These are phyloP conservation scores for Xestia rhomboidea DNA, from an alignment of 2,888 invertebrate genomes.

Conservation along the genomic window DNA sequence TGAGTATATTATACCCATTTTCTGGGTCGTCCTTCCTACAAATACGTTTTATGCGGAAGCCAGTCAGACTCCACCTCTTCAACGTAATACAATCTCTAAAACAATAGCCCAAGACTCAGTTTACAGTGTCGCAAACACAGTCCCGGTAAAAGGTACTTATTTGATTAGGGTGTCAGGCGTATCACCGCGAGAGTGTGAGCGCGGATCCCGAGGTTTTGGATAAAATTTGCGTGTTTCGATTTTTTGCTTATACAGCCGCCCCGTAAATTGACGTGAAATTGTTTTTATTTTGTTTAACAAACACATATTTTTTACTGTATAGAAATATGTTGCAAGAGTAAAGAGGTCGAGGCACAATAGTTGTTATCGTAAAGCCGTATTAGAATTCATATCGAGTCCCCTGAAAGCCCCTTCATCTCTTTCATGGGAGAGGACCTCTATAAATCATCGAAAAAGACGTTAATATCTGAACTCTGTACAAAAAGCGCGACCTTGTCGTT, in stretches of 20 bases:
- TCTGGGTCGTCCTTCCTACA: conserved; percentile 91
- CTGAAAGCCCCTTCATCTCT: conserved; percentile 83
- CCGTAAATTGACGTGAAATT: conserved; percentile 79
- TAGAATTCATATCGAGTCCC: conserved; percentile 86
- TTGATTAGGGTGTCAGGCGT: conserved; percentile 91
- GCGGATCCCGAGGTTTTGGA: conserved; percentile 88
- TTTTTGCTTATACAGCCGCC: conserved; percentile 80
- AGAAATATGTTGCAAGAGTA: conserved; percentile 32
- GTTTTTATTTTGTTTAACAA: conserved; percentile 66
- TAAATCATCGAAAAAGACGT: conserved; percentile 85
- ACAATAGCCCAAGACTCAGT: conserved; percentile 68
- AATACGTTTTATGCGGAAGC: conserved; percentile 91
- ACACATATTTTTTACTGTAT: conserved; percentile 60
- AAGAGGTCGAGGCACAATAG: conserved; percentile 66
- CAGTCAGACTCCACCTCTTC: conserved; percentile 78
- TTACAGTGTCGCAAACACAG: conserved; percentile 66
- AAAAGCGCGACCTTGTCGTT: conserved; percentile 79
- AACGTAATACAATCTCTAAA: conserved; percentile 75
- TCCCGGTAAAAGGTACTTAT: conserved; percentile 90
- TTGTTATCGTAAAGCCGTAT: conserved; percentile 79
- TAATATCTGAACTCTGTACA: conserved; percentile 82
- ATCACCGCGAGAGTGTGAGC: conserved; percentile 90
- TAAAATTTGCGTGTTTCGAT: conserved; percentile 90
- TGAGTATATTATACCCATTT: conserved; percentile 91
- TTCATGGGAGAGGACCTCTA: conserved; percentile 83